Evolutionary conservation across 2,888 invertebrate genomes (phyloP).

Genomic region (Alviniconcha strummeri): DNA sequence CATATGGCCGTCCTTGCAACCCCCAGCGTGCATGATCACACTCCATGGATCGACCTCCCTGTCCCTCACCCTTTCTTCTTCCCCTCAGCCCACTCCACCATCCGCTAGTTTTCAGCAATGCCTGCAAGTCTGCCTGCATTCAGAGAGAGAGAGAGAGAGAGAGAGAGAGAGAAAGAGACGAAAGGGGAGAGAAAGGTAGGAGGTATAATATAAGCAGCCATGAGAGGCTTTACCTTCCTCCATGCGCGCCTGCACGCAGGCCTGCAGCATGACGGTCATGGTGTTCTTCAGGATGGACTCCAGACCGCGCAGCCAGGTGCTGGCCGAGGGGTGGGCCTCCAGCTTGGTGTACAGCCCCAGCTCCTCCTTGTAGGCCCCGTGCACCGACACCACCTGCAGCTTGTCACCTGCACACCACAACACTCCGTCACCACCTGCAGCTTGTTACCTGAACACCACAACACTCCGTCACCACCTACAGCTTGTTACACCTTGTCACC

Average conservation of each 20-base stretch:
- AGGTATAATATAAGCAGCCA: not conserved
- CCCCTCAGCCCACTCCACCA: not conserved
- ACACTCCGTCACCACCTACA: constrained; percentile 61
- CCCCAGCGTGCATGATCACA: too few species aligned
- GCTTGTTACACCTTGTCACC: constrained; percentile 69
- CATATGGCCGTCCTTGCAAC: too few species aligned
- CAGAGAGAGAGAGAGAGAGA: not conserved
- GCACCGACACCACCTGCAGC: constrained; percentile 62
- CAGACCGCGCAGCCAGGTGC: constrained; percentile 65
- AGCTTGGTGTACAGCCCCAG: constrained; percentile 60
- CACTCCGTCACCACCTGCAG: constrained; percentile 62
- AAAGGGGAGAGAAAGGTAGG: not conserved
- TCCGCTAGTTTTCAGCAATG: not conserved
- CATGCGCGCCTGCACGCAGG: constrained; percentile 67
- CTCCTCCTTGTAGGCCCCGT: constrained; percentile 63
- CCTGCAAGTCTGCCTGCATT: not conserved
- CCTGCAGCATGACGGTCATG: constrained; percentile 65
- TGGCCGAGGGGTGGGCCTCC: constrained; percentile 56
- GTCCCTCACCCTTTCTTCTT: not conserved
- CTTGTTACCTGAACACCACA: constrained; percentile 61
- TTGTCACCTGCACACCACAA: constrained; percentile 61
- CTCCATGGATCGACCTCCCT: too few species aligned
- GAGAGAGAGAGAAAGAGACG: constrained; percentile 53
- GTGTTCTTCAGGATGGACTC: constrained; percentile 69
- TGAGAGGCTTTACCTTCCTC: constrained; percentile 52